Evolutionary conservation across 2,797 vertebrate species (phyloP), one percentile per base, ranked within the genome.

Genomic region (Poecilia picta): DNA sequence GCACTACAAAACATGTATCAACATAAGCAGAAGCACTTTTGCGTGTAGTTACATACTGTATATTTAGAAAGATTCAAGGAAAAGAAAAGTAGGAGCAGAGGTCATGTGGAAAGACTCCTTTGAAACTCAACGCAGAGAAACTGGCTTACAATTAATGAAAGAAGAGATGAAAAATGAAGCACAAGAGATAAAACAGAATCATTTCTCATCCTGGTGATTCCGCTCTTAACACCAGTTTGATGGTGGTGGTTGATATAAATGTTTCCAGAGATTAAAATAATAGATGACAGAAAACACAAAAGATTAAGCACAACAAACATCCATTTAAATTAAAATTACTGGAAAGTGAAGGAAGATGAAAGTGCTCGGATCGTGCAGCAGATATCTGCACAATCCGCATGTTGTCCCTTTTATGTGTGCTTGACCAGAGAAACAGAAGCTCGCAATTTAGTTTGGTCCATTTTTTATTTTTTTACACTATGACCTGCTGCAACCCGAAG

Each of bases 351-450:
- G 45, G 41, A 51, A 57, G 49, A 74, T 28, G 25, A 45, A 20
- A 43, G 70, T 20, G n/a, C 31, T 15, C 2, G 33, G 51, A 68
- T 75, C 16, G 23, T 10, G 25, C 18, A 11, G 36, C 31, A 25
- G 46, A 59, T 28, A 74, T 23, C 16, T 53, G 20, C 49, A 23
- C 12, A 46, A 72, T 39, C 18, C 36, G n/a, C 28, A 73, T 62
- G 36, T 77, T 55, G 57, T 68, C 45, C 68, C 43, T 75, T 68
- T 76, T 70, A 74, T 75, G 41, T 77, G 49, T 11, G 25, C 53
- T 83, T 81, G 51, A 87, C 75, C 75, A 80, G 53, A 74, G 20
- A 77, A 79, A 79, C n/a, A 51, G 59, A 79, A 45, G 62, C 51
- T 79, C 39, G 8, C 62, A 76, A 70, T 79, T 78, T 73, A 74